A percentile compares a stretch with the other conserved stretches of the same genome.
phyloP scores from a whole-genome alignment of 2,797 vertebrate genomes.

The Triplophysa bombifrons region DNA sequence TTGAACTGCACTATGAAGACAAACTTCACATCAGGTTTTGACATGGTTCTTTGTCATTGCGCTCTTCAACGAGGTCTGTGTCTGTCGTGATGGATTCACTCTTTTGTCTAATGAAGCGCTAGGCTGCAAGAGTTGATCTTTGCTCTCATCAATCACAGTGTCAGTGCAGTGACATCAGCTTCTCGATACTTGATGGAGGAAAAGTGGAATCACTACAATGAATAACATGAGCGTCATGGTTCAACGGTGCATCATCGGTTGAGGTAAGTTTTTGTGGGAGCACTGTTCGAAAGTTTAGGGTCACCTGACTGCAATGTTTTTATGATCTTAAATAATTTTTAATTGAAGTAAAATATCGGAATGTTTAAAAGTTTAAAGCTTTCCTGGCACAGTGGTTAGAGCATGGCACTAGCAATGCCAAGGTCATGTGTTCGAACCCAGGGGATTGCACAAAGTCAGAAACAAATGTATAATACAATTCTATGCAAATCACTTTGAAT shows the following conservation, averaged over 20 bases:
- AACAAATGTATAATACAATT: too few species aligned
- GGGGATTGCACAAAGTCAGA: too few species aligned
- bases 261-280: background rate
- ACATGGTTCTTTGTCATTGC: slow-evolving; percentile 46
- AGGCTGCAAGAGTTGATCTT: slow-evolving; percentile 33
- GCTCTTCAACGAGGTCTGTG: slow-evolving; percentile 21
- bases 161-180: slow-evolving; percentile 43
- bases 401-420: too few species aligned
- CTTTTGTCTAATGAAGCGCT: slow-evolving; percentile 49
- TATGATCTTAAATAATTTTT: too few species aligned
- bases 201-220: background rate
- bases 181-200: slow-evolving; percentile 17
- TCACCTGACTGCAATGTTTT: too few species aligned
- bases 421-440: too few species aligned
- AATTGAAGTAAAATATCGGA: too few species aligned
- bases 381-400: too few species aligned
- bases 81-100: slow-evolving; percentile 43
- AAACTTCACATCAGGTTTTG: slow-evolving; percentile 50
- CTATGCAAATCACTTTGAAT: too few species aligned
- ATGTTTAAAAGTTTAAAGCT: too few species aligned
- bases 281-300: too few species aligned
- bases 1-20: slow-evolving; percentile 50
- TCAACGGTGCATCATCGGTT: background rate
- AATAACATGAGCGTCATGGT: background rate
- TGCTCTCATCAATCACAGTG: slow-evolving; percentile 46